Evolutionary conservation across 2,888 invertebrate genomes (phyloP), one percentile per base, ranked within the genome.

Genomic region (Ephialtes manifestator): DNA sequence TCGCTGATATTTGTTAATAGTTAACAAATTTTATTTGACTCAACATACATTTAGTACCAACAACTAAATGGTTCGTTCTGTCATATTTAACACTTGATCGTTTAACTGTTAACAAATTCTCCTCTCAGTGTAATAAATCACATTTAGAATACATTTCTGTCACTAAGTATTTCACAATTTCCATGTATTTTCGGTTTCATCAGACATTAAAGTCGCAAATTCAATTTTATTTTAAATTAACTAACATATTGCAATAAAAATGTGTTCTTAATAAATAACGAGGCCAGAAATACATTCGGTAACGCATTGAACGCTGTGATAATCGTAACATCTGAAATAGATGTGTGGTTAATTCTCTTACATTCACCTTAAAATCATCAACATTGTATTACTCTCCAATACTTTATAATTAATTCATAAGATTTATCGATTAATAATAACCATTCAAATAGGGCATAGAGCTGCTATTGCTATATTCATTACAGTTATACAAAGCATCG

Each of bases 401-500:
- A 55, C 13, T 28, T 67, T 20, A 35, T 58, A 72, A 81, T 74
- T 77, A 31, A 70, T 83, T 77, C 60, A 60, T 83, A 39, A 15
- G n/a, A 74, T 77, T 60, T 4, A 31, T 60, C 81, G 51, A 63
- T 72, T 77, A 68, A 71, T 70, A 75, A 71, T 75, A 28, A 51
- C 72, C 18, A 55, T 11, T 72, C 53, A 67, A 48, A 13, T 20
- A 39, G 4, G 31, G n/a, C 35, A 11, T 55, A 31, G 53, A 60
- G n/a, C 18, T 13, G 28, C 4, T 10, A 46, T 18, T 18, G 35
- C 24, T 67, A 51, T 43, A 71, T 71, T 67, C 67, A 24, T 11
- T 11, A 63, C 79, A 58, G 58, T 72, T 67, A 75, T 79, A 82
- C 70, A 71, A 79, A 71, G 71, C 58, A 60, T n/a, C 24, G 71